A percentile compares a stretch with the other conserved stretches of the same genome.
These are phyloP conservation scores for Paradoxurus hermaphroditus DNA, from an alignment of 2,113 vertebrate genomes.

Conservation along the genomic window DNA sequence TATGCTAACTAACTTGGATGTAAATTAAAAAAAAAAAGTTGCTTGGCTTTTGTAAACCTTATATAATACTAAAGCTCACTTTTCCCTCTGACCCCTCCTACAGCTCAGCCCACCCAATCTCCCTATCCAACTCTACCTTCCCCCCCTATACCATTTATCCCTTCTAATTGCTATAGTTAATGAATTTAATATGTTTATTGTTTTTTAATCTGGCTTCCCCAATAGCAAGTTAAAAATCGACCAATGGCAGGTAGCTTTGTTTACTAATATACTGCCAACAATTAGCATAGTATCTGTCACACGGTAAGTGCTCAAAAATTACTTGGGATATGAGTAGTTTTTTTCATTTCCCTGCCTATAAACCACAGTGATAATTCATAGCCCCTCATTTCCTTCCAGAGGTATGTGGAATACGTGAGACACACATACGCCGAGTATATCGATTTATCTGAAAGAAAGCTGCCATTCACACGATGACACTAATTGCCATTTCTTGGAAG, in stretches of 20 bases:
- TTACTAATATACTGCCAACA: background rate
- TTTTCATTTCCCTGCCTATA: background rate
- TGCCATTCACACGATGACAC: background rate
- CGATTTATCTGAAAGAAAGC: slow-evolving; percentile 21
- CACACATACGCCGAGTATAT: background rate
- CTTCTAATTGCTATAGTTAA: background rate
- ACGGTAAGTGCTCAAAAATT: background rate
- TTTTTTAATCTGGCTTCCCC: background rate
- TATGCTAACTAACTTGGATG: no score
- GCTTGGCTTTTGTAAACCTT: background rate
- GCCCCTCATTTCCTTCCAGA: background rate
- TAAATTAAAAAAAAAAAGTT: background rate
- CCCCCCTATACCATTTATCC: background rate
- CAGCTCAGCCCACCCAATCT: no score
- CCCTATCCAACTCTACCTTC: background rate
- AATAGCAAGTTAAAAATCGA: background rate
- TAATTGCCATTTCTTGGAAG: background rate
- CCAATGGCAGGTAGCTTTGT: background rate
- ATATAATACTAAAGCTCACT: no score
- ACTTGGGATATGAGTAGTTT: background rate
- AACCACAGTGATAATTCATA: background rate
- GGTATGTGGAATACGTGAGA: background rate
- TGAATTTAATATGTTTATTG: background rate
- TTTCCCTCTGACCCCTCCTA: rapidly evolving
- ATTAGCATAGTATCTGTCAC: background rate